Base-by-base conservation (phyloP, 2,113 vertebrate genomes). In the Phaethornis superciliosus region DNA sequence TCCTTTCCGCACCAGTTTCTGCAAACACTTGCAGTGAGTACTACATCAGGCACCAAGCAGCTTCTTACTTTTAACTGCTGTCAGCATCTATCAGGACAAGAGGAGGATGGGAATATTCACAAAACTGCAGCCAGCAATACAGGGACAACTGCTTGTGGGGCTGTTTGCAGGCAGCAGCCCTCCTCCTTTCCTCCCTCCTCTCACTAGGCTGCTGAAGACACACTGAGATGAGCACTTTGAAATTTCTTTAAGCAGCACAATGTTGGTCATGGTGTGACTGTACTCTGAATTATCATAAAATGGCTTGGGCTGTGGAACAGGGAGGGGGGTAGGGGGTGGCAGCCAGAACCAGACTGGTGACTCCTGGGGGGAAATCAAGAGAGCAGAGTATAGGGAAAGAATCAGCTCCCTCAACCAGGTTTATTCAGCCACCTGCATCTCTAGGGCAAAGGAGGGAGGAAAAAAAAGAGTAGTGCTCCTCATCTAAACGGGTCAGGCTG, bases 141-240 rank as follows among this genome's bases (percentile, higher is more conserved):
- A 28, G 10, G 6, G 16, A 33, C 19, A 51, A 35, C 19, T 40
- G 19, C 35, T 37, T 6, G 2, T 10, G 37, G 33, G 23, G 7
- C 23, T 35, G 28, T 19, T 76, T 69, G 12, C n/a, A 30, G 35
- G 17, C n/a, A 72, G 26, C 63, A 37, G 9, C 8, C 30, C 51
- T 17, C 1, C 19, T 24, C 9, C 14, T 37, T 76, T n/a, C 16
- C 21, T n/a, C 27, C 21, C 7, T 58, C 20, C 40, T 33, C 23
- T 70, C 3, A 0, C 22, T 7, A 15, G 6, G 15, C 3, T 30
- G 5, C 3, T 21, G 22, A 28, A 51, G 22, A 30, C 40, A 28
- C 6, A 1, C 9, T 56, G 42, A 26, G 49, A 35, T 0, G 0
- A 59, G 18, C 20, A 17, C 10, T 22, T 21, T 37, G 15, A 8